These are phyloP conservation scores for Martes flavigula DNA, from an alignment of 2,797 vertebrate genomes.

Conservation along the genomic window DNA sequence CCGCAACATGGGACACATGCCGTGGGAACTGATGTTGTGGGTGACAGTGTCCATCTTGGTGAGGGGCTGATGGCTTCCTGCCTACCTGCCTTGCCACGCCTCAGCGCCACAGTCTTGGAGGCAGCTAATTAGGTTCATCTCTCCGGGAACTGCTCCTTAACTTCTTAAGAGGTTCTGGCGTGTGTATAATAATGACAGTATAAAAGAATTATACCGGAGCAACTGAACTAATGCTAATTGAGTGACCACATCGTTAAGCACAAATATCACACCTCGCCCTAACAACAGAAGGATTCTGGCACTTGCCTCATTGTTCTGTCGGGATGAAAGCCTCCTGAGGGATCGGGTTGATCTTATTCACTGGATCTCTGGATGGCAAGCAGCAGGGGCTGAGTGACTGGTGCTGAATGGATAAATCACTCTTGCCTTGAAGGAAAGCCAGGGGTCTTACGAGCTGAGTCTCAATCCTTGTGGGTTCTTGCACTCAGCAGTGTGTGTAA, in stretches of 20 bases:
- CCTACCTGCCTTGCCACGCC: background rate
- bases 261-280: background rate
- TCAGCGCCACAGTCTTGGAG: background rate
- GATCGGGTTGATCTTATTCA: background rate
- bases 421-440: background rate
- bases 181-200: too few relatives aligned
- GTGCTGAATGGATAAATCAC: background rate
- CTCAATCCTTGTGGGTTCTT: background rate
- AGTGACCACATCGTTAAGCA: background rate
- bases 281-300: background rate
- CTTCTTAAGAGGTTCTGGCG: background rate
- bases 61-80: background rate
- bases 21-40: background rate
- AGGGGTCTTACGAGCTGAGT: background rate
- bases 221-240: background rate
- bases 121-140: background rate
- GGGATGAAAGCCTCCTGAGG: background rate
- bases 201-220: background rate
- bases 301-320: too few relatives aligned
- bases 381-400: background rate
- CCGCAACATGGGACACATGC: rapidly evolving
- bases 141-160: background rate
- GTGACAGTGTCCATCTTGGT: background rate
- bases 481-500: background rate
- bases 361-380: too few relatives aligned